phyloP scores from a whole-genome alignment of 2,113 vertebrate genomes.

The Chascanopsetta lugubris region DNA sequence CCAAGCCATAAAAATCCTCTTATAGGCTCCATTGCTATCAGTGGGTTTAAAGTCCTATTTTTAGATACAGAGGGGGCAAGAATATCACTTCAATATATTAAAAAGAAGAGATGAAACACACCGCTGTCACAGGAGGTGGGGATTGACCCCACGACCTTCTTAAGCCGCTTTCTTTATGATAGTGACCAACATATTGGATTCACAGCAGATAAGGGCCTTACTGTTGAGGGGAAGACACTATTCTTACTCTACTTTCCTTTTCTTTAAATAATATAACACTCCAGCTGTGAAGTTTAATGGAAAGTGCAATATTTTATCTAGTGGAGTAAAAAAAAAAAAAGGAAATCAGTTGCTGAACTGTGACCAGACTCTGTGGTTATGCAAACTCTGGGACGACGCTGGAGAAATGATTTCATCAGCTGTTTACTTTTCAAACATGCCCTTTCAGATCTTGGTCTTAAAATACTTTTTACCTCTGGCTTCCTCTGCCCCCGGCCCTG shows the following conservation, averaged over 20 bases:
- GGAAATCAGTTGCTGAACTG: neutral
- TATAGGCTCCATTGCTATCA: conserved; percentile 46
- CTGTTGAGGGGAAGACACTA: neutral
- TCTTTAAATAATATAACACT: neutral
- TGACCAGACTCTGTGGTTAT: neutral
- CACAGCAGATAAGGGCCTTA: neutral
- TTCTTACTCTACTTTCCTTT: neutral
- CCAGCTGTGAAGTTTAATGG: neutral
- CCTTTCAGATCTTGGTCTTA: neutral
- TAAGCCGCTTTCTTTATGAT: conserved; percentile 27
- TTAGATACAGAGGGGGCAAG: conserved; percentile 45
- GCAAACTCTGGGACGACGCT: neutral
- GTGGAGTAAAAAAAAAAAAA: neutral
- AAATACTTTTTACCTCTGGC: neutral
- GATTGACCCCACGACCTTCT: conserved; percentile 13
- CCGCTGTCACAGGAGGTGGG: conserved; percentile 11
- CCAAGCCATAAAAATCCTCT: conserved; percentile 61
- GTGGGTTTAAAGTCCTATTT: conserved; percentile 64
- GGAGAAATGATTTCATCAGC: neutral
- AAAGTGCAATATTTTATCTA: neutral
- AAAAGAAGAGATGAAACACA: conserved; percentile 46
- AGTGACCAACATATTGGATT: conserved; percentile 1
- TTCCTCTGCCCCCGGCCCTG: conserved; percentile 67
- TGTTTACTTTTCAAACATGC: conserved; percentile 5
- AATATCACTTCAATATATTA: conserved; percentile 49